These are phyloP conservation scores for Erebia ligea DNA, from an alignment of 2,888 invertebrate genomes.

Conservation along the genomic window DNA sequence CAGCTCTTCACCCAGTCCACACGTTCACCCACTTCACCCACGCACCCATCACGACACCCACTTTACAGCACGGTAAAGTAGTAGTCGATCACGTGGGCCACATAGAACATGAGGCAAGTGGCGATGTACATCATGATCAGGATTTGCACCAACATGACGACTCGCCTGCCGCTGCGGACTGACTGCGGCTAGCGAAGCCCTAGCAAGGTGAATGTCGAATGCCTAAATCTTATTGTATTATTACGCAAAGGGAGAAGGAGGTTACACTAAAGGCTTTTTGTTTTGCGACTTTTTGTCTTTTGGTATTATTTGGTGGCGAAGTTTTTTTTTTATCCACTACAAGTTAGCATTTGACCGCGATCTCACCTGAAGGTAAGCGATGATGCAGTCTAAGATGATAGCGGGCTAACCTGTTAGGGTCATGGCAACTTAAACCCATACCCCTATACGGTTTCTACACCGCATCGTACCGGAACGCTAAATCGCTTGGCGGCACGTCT, in stretches of 20 bases:
- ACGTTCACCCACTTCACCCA: background rate
- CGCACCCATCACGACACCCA: constrained; percentile 13
- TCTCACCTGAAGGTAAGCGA: no score
- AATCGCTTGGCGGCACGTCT: no score
- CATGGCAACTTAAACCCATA: no score
- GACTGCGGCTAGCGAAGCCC: constrained; percentile 46
- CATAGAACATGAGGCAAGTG: constrained; percentile 75
- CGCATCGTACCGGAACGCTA: no score
- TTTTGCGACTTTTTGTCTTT: background rate
- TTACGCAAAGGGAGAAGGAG: constrained; percentile 41
- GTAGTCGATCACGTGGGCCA: constrained; percentile 77
- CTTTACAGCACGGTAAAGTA: constrained; percentile 56
- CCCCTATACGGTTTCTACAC: no score
- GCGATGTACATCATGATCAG: constrained; percentile 80
- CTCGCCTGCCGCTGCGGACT: constrained; percentile 43
- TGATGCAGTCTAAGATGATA: no score
- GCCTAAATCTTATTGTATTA: constrained; percentile 43
- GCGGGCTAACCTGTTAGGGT: no score
- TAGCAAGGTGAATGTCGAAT: constrained; percentile 49
- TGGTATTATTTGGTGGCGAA: background rate
- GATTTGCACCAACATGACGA: constrained; percentile 77
- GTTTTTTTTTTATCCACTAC: no score
- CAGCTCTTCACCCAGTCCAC: constrained; percentile 37
- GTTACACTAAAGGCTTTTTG: background rate
- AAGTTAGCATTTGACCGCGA: no score